Evolutionary conservation across 2,113 vertebrate species (phyloP), one percentile per base, ranked within the genome.

Genomic region (Crocuta crocuta): DNA sequence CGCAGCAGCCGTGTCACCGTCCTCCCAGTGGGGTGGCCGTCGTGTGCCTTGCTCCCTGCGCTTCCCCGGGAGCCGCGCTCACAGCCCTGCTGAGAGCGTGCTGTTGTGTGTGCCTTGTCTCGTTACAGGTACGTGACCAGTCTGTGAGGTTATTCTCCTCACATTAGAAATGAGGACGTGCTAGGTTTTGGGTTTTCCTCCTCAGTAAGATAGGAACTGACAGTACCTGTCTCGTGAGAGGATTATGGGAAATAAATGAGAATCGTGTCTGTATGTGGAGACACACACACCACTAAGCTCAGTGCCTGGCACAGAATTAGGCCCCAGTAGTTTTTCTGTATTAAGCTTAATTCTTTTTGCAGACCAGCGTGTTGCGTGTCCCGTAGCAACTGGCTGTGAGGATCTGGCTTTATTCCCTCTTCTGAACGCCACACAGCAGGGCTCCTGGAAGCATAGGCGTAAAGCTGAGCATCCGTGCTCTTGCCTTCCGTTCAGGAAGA

Each of bases 181-280:
- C 23, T 61, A 28, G 73, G 35, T 89, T 94, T 89, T 17, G 21
- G 31, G 21, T 88, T 91, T 63, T 81, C 23, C 31, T 94, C 50
- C 28, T 74, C n/a, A 4, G 5, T 84, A 45, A 68, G 80, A 82
- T 70, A 81, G 63, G 23, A 55, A 23, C 13, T 80, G 45, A 66
- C 28, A 74, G 21, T 89, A 91, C 5, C 76, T 95, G 15, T 66
- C 65, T 94, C 21, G 68, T 48, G 78, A 80, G 28, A 83, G 92
- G 48, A 63, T 70, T 93, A 43, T 43, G 33, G 23, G 66, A 91
- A 45, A 58, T 90, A 88, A 65, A 50, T 84, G 24, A 73, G 85
- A 73, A 31, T 16, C 43, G 4, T 9, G 0, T 19, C 16, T 43
- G n/a, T 24, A 24, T 66, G 21, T 95, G 71, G 68, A 89, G 13